Conservation (phyloP, 2,888 invertebrate species). For the Acrobasis consociella region DNA sequence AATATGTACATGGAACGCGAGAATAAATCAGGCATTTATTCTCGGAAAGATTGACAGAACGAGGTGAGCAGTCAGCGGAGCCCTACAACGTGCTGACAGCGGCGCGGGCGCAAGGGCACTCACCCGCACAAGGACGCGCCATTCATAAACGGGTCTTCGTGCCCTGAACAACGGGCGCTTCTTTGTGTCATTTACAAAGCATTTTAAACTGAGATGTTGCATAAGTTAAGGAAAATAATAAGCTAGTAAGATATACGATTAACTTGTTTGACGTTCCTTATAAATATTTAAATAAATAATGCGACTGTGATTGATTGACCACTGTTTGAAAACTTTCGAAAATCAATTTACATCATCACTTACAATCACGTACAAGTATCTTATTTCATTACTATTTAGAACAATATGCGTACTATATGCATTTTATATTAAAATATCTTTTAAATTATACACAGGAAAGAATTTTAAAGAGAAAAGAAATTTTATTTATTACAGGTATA, state of each 20-base stretch:
- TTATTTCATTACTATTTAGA: too few species aligned
- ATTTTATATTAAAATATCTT: too few species aligned
- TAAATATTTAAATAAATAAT: constrained; percentile 9
- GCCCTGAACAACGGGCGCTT: constrained; percentile 23
- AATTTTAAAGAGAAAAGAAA: too few species aligned
- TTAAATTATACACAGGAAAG: too few species aligned
- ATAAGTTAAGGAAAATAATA: too few species aligned
- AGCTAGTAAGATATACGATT: neutral
- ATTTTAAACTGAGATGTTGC: neutral
- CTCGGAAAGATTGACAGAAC: constrained; percentile 20
- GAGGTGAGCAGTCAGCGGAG: constrained; percentile 30
- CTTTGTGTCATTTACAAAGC: constrained; percentile 9
- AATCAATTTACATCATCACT: neutral
- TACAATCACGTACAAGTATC: too few species aligned
- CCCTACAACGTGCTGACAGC: constrained; percentile 33
- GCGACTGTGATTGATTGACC: neutral
- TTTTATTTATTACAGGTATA: too few species aligned
- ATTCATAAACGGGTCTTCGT: constrained; percentile 49
- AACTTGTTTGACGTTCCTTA: constrained; percentile 1
- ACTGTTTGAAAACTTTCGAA: neutral
- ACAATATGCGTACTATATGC: too few species aligned
- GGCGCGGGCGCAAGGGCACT: constrained; percentile 38
- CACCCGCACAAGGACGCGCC: constrained; percentile 54
- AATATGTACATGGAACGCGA: too few species aligned
- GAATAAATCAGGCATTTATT: neutral